A percentile compares a stretch with the other conserved stretches of the same genome.
Conservation (phyloP, 2,113 vertebrate species). For the Arenaria interpres region DNA sequence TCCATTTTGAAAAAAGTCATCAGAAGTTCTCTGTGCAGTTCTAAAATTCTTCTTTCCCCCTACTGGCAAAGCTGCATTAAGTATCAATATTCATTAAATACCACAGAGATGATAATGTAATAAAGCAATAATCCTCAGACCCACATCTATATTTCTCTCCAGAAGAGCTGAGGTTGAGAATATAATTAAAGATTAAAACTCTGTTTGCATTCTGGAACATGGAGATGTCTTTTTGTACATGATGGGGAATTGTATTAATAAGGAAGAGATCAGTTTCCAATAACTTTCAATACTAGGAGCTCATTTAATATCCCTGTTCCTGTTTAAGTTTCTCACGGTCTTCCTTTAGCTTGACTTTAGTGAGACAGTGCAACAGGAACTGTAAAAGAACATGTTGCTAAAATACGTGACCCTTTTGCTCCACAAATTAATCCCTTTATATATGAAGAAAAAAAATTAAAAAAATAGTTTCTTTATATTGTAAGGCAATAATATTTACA, state of each 20-base stretch:
- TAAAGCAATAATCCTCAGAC: slow-evolving; percentile 81
- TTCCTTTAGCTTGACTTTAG: slow-evolving; percentile 32
- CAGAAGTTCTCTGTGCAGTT: slow-evolving; percentile 51
- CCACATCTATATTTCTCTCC: slow-evolving; percentile 58
- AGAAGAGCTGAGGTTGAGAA: slow-evolving; percentile 77
- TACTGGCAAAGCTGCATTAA: slow-evolving; percentile 73
- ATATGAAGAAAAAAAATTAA: neutral
- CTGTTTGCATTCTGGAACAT: slow-evolving; percentile 81
- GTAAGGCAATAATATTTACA: slow-evolving; percentile 4
- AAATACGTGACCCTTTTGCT: slow-evolving; percentile 4
- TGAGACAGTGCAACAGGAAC: slow-evolving; percentile 5
- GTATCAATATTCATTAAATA: slow-evolving; percentile 84
- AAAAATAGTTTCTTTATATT: neutral
- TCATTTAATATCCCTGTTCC: slow-evolving; percentile 63
- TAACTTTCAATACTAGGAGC: slow-evolving; percentile 63
- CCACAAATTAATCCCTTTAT: slow-evolving; percentile 20
- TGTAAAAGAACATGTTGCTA: slow-evolving; percentile 3
- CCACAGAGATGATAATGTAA: slow-evolving; percentile 79
- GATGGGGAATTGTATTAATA: slow-evolving; percentile 79
- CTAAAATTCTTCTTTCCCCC: slow-evolving; percentile 47
- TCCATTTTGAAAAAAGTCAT: slow-evolving; percentile 35
- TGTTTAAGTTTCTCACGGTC: neutral
- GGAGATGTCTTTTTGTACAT: slow-evolving; percentile 71
- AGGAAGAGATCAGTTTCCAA: slow-evolving; percentile 83
- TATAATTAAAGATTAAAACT: slow-evolving; percentile 87